Conservation (phyloP, 2,797 vertebrate species). For the Argyrosomus regius region DNA sequence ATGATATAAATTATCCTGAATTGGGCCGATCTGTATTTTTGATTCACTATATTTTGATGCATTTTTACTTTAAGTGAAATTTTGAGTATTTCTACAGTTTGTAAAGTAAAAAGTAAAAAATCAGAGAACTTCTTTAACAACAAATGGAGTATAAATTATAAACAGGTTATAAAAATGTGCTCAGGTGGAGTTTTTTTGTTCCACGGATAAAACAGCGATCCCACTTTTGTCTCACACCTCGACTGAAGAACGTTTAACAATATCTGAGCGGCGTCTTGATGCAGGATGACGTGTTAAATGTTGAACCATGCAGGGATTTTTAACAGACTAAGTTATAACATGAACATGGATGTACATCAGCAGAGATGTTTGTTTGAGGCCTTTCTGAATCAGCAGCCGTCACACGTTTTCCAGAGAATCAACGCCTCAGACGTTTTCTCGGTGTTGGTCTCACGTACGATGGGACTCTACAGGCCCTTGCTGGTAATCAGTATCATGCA, state of each 20-base stretch:
- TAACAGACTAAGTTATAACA: not conserved
- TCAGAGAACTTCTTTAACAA: not conserved
- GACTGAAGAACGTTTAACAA: no score
- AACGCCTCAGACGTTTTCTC: not conserved
- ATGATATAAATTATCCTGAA: not conserved
- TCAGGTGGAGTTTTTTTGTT: not conserved
- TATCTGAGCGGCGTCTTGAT: not conserved
- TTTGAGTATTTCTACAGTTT: not conserved
- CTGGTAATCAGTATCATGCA: conserved; percentile 46
- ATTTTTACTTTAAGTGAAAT: not conserved
- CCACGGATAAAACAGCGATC: not conserved
- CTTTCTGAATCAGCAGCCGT: not conserved
- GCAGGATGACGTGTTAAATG: no score
- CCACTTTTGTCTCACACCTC: not conserved
- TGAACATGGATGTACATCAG: not conserved
- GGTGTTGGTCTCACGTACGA: conserved; percentile 3
- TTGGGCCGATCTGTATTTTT: no score
- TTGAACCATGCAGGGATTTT: no score
- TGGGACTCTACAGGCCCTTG: conserved; percentile 32
- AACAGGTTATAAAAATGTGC: not conserved
- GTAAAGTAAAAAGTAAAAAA: not conserved
- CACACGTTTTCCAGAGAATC: not conserved
- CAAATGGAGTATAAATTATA: not conserved
- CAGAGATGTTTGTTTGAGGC: not conserved
- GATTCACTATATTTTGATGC: no score